Evolutionary conservation across 2,888 invertebrate species (phyloP).

Genomic region (Heteropelma amictum): DNA sequence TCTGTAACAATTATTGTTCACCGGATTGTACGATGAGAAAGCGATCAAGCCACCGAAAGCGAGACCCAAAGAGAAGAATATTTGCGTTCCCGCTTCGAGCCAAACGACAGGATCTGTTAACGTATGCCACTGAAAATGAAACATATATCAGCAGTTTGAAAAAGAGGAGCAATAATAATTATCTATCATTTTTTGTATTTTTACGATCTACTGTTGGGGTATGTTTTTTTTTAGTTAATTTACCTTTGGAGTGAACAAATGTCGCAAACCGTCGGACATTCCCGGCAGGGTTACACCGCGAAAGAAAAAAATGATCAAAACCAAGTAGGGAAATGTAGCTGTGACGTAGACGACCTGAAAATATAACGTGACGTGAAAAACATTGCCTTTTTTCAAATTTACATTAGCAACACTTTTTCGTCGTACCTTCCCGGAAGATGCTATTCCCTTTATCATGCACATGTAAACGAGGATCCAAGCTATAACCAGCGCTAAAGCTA

Average conservation of each 20-base stretch:
- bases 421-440: slow-evolving; percentile 94
- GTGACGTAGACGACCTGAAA: slow-evolving; percentile 91
- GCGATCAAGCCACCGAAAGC: slow-evolving; percentile 98
- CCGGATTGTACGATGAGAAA: slow-evolving; percentile 97
- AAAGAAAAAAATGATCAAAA: slow-evolving; percentile 96
- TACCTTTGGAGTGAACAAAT: slow-evolving; percentile 93
- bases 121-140: slow-evolving; percentile 85
- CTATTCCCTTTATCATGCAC: slow-evolving; percentile 98
- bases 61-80: slow-evolving; percentile 96
- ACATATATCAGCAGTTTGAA: background rate
- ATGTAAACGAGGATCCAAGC: slow-evolving; percentile 97
- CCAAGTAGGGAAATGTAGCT: slow-evolving; percentile 97
- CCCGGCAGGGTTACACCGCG: slow-evolving; percentile 94
- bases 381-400: background rate
- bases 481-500: slow-evolving; percentile 89
- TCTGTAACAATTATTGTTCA: slow-evolving; percentile 96
- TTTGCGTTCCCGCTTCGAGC: slow-evolving; percentile 98
- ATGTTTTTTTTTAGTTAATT: background rate
- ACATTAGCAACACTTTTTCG: background rate
- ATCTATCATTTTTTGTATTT: no score
- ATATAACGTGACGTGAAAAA: background rate
- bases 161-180: no score
- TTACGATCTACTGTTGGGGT: background rate
- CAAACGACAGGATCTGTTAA: slow-evolving; percentile 96
- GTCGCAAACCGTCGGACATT: slow-evolving; percentile 90